Base-by-base conservation (phyloP, 2,113 vertebrate species). In the Clarias magur region DNA sequence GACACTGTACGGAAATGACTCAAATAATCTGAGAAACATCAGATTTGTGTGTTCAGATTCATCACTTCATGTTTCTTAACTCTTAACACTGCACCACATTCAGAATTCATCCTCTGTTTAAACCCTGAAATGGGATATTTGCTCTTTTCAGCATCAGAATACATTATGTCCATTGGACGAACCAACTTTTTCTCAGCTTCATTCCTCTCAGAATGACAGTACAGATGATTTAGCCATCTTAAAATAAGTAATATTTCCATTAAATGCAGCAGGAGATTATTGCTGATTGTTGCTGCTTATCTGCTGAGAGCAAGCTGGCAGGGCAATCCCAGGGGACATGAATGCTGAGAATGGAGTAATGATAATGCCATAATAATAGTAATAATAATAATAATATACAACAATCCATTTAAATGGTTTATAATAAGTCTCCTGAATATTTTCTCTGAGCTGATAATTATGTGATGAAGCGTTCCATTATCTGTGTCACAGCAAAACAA, bases 331-430 rank as follows among this genome's bases (percentile, higher is more conserved):
- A 48, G 9, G 4, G 70, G 70, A 73, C 19, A 23, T 42, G 48
- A 73, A 42, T 73, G 38, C 19, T 42, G 70, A 73, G 70, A 38
- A 73, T 73, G 10, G 17, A 73, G 42, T 48, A 73, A 73, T 73
- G 42, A 73, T 73, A 73, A 73, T 30, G 70, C 48, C 6, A 42
- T 73, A 42, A 73, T 73, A 73, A 68, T 68, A 68, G 30, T 68
- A 68, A 68, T 30, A 67, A 67, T 67, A 34, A 34, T 34, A 63
- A 68, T 68, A 63, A 73, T 73, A 73, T 42, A 73, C 19, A 23
- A 73, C 42, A 23, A 42, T 42, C 70, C 38, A 23, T 48, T 23
- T 73, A 73, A 73, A 73, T 42, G 70, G 34, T 73, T 42, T 73
- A 23, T 73, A 42, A 42, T 73, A 38, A 73, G 70, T 23, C 70